A percentile compares a stretch with the other conserved stretches of the same genome.
Evolutionary conservation across 2,888 invertebrate species (phyloP).

Genomic region (Plagodis dolabraria): DNA sequence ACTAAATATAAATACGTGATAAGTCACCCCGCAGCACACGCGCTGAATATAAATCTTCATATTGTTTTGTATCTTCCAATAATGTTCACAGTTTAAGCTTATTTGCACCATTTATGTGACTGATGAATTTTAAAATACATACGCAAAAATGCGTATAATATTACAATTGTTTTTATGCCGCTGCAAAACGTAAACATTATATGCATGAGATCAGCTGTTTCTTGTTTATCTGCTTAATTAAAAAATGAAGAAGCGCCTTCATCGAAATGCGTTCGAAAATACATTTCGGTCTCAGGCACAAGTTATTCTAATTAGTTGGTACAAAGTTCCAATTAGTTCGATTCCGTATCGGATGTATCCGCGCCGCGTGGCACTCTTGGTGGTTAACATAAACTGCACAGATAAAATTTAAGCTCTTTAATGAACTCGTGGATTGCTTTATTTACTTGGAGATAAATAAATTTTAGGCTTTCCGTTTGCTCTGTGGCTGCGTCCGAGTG

Average conservation of each 20-base stretch:
- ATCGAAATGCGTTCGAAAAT: conserved; percentile 48
- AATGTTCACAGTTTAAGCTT: conserved; percentile 38
- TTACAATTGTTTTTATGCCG: conserved; percentile 25
- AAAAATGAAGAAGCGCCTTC: conserved; percentile 50
- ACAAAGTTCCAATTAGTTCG: conserved; percentile 74
- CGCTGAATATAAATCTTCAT: conserved; percentile 49
- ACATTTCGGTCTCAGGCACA: conserved; percentile 54
- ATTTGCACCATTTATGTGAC: conserved; percentile 44
- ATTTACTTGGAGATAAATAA: conserved; percentile 66
- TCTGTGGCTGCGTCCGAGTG: conserved; percentile 43
- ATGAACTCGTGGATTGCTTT: conserved; percentile 72
- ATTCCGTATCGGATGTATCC: conserved; percentile 62
- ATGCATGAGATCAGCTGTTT: conserved; percentile 23
- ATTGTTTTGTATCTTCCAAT: conserved; percentile 50
- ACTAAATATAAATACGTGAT: conserved; percentile 54
- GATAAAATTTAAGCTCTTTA: conserved; percentile 77
- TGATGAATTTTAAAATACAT: conserved; percentile 35
- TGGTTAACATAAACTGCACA: conserved; percentile 73
- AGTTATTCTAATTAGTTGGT: conserved; percentile 76
- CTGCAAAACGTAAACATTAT: conserved; percentile 16
- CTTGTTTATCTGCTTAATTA: conserved; percentile 38
- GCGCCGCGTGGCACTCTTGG: conserved; percentile 49
- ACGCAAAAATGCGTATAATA: conserved; percentile 28
- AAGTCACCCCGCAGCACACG: conserved; percentile 40
- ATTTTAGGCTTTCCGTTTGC: conserved; percentile 58